Evolutionary conservation across 2,888 invertebrate species (phyloP).

Genomic region (Pyrocoelia pectoralis): DNA sequence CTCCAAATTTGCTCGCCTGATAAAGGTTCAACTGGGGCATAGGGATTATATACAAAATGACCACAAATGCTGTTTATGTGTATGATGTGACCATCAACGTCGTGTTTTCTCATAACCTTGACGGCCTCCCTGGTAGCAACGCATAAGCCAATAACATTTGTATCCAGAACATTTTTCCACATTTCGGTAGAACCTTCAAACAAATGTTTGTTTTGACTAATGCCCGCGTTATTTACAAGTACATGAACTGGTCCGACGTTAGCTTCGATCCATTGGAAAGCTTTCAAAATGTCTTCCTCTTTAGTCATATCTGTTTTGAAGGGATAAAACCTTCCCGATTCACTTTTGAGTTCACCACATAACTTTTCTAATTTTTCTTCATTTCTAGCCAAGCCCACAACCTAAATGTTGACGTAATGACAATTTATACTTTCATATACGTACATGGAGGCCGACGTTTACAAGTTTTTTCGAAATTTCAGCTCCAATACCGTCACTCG

Average conservation of each 20-base stretch:
- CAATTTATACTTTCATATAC: too few species aligned
- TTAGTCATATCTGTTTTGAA: slow-evolving; percentile 23
- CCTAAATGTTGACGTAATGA: too few species aligned
- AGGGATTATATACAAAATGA: slow-evolving; percentile 46
- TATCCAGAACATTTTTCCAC: slow-evolving; percentile 20
- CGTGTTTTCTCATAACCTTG: slow-evolving; percentile 2
- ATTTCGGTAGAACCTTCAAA: too few species aligned
- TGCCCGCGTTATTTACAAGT: slow-evolving; percentile 9
- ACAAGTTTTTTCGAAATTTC: too few species aligned
- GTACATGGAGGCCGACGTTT: too few species aligned
- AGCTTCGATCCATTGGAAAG: slow-evolving; percentile 11
- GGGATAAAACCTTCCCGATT: slow-evolving; percentile 9
- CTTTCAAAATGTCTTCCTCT: slow-evolving; percentile 20
- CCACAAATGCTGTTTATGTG: slow-evolving; percentile 39
- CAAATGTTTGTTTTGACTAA: not conserved
- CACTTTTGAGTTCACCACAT: not conserved
- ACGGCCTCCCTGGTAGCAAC: slow-evolving; percentile 21
- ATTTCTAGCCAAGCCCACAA: slow-evolving; percentile 16
- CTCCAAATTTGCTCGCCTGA: slow-evolving; percentile 60
- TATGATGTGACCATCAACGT: slow-evolving; percentile 23
- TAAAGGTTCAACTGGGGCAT: slow-evolving; percentile 55
- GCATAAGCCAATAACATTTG: slow-evolving; percentile 23
- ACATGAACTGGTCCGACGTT: slow-evolving; percentile 13
- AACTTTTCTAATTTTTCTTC: slow-evolving; percentile 15
- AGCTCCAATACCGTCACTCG: too few species aligned